phyloP scores from a whole-genome alignment of 2,888 invertebrate genomes.

The Embidobia sp. region DNA sequence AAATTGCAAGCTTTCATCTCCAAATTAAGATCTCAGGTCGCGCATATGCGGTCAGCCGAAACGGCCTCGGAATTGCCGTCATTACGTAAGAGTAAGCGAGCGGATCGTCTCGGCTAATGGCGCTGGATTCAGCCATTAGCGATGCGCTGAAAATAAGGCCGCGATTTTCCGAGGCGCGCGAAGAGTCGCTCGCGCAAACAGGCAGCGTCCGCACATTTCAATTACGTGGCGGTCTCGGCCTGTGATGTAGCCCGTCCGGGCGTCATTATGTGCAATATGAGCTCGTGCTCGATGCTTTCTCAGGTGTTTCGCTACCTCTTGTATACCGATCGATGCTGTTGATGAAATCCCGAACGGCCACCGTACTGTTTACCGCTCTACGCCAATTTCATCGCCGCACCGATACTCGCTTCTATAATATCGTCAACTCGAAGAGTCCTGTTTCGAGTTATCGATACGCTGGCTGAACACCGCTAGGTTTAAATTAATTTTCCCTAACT shows the following conservation, averaged over 20 bases:
- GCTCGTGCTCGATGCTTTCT: constrained; percentile 73
- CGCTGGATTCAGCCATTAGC: constrained; percentile 67
- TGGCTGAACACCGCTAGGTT: background rate
- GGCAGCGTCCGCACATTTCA: constrained; percentile 73
- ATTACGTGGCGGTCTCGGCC: constrained; percentile 75
- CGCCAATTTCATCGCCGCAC: constrained; percentile 45
- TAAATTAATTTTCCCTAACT: constrained; percentile 16
- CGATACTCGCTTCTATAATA: constrained; percentile 5
- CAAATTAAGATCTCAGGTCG: constrained; percentile 63
- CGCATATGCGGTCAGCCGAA: constrained; percentile 64
- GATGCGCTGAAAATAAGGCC: constrained; percentile 57
- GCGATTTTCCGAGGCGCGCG: constrained; percentile 64
- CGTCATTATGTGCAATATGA: constrained; percentile 77
- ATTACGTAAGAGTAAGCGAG: constrained; percentile 69
- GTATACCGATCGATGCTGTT: constrained; percentile 61
- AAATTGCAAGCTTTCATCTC: constrained; percentile 57
- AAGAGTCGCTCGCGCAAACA: constrained; percentile 57
- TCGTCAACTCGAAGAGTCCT: constrained; percentile 11
- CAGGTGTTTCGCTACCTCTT: constrained; percentile 65
- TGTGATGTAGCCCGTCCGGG: constrained; percentile 73
- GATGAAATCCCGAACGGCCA: constrained; percentile 65
- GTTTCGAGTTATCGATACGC: constrained; percentile 4
- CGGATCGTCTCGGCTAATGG: constrained; percentile 64
- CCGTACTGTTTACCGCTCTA: constrained; percentile 60
- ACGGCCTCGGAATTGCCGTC: constrained; percentile 69